These are phyloP conservation scores for Scaptomyza reducta DNA, from an alignment of 2,888 invertebrate genomes.

Conservation along the genomic window DNA sequence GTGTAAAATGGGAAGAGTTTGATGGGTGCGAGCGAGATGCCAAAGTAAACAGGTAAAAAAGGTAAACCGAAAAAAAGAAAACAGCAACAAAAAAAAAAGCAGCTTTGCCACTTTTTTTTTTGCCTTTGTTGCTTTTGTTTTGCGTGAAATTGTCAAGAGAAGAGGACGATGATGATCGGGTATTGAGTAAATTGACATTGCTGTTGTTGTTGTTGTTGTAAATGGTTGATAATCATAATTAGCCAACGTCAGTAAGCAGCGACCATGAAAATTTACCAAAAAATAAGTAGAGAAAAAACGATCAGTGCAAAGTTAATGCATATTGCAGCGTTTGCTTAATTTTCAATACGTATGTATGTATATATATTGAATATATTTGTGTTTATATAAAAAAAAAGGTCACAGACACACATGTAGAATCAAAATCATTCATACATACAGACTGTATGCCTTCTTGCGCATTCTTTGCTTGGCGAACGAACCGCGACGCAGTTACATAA, in stretches of 20 bases:
- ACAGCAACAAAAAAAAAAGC: constrained; percentile 63
- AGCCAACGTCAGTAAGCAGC: constrained; percentile 56
- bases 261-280: constrained; percentile 67
- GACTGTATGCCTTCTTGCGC: constrained; percentile 43
- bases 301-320: constrained; percentile 47
- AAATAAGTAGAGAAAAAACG: constrained; percentile 32
- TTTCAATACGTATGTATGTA: constrained; percentile 20
- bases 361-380: constrained; percentile 16
- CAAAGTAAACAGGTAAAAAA: constrained; percentile 63
- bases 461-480: constrained; percentile 49
- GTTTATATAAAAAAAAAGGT: constrained; percentile 23
- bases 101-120: constrained; percentile 70
- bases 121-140: constrained; percentile 46
- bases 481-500: constrained; percentile 59
- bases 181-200: constrained; percentile 60
- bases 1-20: constrained; percentile 37
- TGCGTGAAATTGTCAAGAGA: constrained; percentile 59
- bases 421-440: constrained; percentile 6
- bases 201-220: constrained; percentile 35
- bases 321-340: constrained; percentile 39
- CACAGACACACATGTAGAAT: constrained; percentile 22
- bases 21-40: constrained; percentile 58
- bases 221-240: constrained; percentile 61
- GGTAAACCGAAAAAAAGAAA: constrained; percentile 64
- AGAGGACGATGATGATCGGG: constrained; percentile 26